These are phyloP conservation scores for Elysia crispata DNA, from an alignment of 2,888 invertebrate genomes.

Conservation along the genomic window DNA sequence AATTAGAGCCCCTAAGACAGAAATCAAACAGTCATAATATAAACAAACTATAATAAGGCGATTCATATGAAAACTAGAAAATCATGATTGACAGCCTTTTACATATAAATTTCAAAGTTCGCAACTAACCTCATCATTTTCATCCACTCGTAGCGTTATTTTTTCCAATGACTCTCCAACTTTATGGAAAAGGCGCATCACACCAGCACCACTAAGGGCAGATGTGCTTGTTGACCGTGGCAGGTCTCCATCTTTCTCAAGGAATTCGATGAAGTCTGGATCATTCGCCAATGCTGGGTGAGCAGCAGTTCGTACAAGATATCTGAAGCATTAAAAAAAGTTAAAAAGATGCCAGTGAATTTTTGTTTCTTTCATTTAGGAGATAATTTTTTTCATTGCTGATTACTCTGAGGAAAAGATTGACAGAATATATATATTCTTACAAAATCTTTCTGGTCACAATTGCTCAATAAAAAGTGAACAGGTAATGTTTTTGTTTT, in stretches of 20 bases:
- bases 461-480: no score
- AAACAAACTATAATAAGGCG: conserved; percentile 1
- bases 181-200: conserved; percentile 95
- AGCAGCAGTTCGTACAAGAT: conserved; percentile 73
- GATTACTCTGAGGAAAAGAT: no score
- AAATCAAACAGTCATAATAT: neutral
- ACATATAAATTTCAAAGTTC: neutral
- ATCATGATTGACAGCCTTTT: no score
- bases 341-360: neutral
- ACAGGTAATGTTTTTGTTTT: no score
- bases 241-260: conserved; percentile 93
- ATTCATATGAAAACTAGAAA: neutral
- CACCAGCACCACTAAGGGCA: conserved; percentile 95
- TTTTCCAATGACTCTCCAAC: conserved; percentile 98
- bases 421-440: no score
- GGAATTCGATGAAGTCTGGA: conserved; percentile 96
- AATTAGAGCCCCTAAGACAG: neutral
- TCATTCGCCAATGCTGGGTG: conserved; percentile 82
- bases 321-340: conserved; percentile 60
- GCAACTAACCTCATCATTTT: conserved; percentile 90
- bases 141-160: conserved; percentile 99
- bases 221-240: conserved; percentile 97
- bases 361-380: no score
- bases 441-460: no score
- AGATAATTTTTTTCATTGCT: no score